Base-by-base conservation (phyloP, 1,140 invertebrate species). In the Drosophila virilis region DNA sequence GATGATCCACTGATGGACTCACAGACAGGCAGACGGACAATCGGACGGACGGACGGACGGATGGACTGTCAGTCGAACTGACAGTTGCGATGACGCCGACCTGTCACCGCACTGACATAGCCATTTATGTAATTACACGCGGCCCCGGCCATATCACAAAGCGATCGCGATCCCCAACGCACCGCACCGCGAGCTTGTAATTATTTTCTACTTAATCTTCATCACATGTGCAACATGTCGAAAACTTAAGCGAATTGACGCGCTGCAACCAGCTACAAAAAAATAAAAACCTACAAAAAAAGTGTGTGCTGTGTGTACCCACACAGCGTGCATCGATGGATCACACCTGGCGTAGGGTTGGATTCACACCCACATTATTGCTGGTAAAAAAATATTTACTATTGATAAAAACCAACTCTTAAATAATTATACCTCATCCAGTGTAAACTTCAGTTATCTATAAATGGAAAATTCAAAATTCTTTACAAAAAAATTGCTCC, bases 161-260 rank as follows among this genome's bases (percentile, higher is more conserved):
- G 83, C 57, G 67, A 83, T 83, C 80, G 80, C 60, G 62, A 80
- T 80, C 61, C 64, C 45, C 28, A 58, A 45, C 33, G 43, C 57
- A 46, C 32, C 67, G 37, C 67, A 37, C 42, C 22, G 40, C n/a
- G 28, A 74, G 77, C 73, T 84, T 89, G 84, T 88, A 88, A 88
- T 88, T 88, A 88, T 88, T 88, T 88, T 88, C 84, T 88, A 88
- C 84, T 88, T 88, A 88, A 88, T 88, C 84, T 88, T 88, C 84
- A 88, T 88, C 84, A 88, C 77, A 88, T 80, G 84, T 66, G 74
- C 88, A 89, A 88, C 80, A 88, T 89, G 83, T 88, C 83, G 83
- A 88, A 88, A 89, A 88, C 65, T 80, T 88, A 89, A 88, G 84
- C 84, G 83, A 76, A 89, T 88, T 55, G 83, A 77, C 74, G 83